Base-by-base conservation (phyloP, 2,113 vertebrate species). In the Lycaon pictus region DNA sequence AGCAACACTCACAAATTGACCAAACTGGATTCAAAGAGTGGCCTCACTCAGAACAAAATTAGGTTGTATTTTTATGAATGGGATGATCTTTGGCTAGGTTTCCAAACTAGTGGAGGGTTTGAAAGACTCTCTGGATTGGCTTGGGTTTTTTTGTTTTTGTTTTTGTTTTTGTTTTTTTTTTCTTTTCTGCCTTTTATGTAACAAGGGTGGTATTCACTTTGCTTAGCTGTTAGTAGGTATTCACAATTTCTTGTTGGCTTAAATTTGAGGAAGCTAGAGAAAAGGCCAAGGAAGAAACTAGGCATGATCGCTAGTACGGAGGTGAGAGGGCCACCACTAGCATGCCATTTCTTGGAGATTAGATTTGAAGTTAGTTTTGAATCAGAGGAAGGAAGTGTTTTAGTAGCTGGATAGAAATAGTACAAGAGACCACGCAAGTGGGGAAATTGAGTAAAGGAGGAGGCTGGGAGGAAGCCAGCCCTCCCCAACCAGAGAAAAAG, bases 341-440 rank as follows among this genome's bases (percentile, higher is more conserved):
- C 37, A 2, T 67, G 74, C 12, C 35, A 48, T 88, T 96, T 81
- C 92, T 94, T 62, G 16, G 25, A 95, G 88, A 96, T 96, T 71
- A 86, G 82, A 96, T 91, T 94, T 63, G 77, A 95, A 89, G 82
- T 97, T 69, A 29, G 19, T 94, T 97, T 91, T 95, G 56, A 97
- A 89, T 95, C 62, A 92, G 82, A 90, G 97, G 93, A 98, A 97
- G 93, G 97, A 95, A 97, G 76, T 72, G 58, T 89, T 96, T 82
- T 72, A 76, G 58, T 60, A 56, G 76, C 63, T 67, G 48, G 83
- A 93, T 60, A 85, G 88, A 94, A 87, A 93, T 56, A 88, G 60
- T 74, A 37, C 56, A 58, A 80, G 80, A 90, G 83, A 80, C 55
- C 69, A 58, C 63, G 81, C 60, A 96, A 72, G 76, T 86, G 69